Evolutionary conservation across 2,113 vertebrate species (phyloP).

Genomic region (Callithrix jacchus): DNA sequence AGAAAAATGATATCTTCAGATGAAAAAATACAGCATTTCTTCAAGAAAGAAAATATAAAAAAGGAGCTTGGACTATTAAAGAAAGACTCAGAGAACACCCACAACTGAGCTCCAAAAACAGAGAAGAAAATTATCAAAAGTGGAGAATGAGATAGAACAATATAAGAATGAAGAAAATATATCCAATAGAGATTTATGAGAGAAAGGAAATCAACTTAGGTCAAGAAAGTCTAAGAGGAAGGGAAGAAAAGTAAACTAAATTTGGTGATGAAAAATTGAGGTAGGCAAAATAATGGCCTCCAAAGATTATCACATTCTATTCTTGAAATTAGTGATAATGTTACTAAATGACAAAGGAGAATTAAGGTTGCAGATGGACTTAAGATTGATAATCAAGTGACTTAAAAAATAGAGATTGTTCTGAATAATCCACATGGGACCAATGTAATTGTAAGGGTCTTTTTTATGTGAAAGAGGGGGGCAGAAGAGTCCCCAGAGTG

Average conservation of each 20-base stretch:
- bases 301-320: neutral
- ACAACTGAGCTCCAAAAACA: neutral
- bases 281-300: too few species aligned
- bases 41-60: neutral
- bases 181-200: neutral
- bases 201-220: neutral
- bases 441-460: neutral
- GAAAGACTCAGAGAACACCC: neutral
- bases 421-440: neutral
- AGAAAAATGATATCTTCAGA: neutral
- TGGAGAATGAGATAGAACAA: neutral
- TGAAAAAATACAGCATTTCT: neutral
- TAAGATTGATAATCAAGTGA: neutral
- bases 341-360: neutral
- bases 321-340: neutral
- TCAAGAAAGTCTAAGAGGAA: neutral
- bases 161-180: neutral
- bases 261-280: neutral
- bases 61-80: neutral
- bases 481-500: neutral
- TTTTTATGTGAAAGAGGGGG: neutral
- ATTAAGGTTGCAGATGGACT: neutral
- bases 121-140: neutral
- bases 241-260: neutral
- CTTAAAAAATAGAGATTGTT: neutral